These are phyloP conservation scores for Nymphalis urticae DNA, from an alignment of 2,888 invertebrate genomes.

Conservation along the genomic window DNA sequence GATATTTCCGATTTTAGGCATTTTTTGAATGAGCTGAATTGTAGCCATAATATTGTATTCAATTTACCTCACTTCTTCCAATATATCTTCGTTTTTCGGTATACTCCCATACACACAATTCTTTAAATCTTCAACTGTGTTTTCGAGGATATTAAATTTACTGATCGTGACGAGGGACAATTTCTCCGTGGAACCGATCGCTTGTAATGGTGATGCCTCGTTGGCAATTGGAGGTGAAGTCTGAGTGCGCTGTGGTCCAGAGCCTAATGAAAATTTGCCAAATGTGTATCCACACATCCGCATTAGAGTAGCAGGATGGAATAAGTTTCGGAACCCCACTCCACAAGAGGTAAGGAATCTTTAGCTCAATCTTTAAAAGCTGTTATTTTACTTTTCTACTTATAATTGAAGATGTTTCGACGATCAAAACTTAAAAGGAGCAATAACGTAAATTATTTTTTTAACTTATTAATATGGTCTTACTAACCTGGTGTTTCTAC, in stretches of 20 bases:
- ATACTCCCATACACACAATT: conserved; percentile 68
- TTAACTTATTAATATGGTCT: neutral
- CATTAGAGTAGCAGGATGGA: too few species aligned
- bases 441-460: neutral
- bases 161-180: conserved; percentile 73
- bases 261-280: neutral
- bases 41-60: neutral
- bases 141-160: conserved; percentile 69
- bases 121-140: conserved; percentile 62
- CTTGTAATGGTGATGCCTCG: conserved; percentile 20
- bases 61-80: conserved; percentile 68
- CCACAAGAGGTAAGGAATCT: too few species aligned
- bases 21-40: neutral
- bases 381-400: too few species aligned
- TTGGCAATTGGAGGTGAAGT: conserved; percentile 35
- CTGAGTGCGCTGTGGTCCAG: conserved; percentile 32
- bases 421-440: too few species aligned
- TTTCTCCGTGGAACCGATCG: conserved; percentile 48
- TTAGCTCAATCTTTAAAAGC: too few species aligned
- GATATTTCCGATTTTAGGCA: neutral
- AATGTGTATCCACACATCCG: too few species aligned
- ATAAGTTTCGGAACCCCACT: too few species aligned
- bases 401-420: too few species aligned
- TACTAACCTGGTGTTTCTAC: conserved; percentile 46
- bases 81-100: conserved; percentile 67